Conservation (phyloP, 2,888 invertebrate genomes). For the Lithophane leautieri region DNA sequence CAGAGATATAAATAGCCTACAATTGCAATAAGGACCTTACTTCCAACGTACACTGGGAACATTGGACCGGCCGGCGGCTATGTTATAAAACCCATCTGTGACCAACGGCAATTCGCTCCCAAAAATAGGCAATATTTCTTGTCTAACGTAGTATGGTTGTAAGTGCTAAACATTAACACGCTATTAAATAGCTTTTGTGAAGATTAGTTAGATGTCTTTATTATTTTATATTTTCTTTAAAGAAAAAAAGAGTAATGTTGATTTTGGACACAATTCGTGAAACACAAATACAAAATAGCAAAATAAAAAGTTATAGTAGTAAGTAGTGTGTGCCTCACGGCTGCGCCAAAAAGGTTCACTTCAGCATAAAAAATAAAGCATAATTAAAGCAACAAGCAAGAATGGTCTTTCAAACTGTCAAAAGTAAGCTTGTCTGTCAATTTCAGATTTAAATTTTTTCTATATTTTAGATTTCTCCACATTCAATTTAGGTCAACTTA, state of each 20-base stretch:
- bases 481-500: background rate
- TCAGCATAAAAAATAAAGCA: too few species aligned
- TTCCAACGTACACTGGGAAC: constrained; percentile 16
- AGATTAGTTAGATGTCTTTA: constrained; percentile 32
- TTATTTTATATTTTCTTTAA: constrained; percentile 2
- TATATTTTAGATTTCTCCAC: background rate
- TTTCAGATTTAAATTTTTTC: background rate
- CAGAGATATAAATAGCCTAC: constrained; percentile 58
- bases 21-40: constrained; percentile 60
- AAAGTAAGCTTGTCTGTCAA: background rate
- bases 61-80: constrained; percentile 18
- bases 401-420: background rate
- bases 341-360: too few species aligned
- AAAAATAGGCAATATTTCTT: constrained; percentile 63
- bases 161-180: constrained; percentile 56
- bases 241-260: too few species aligned
- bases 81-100: constrained; percentile 64
- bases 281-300: too few species aligned
- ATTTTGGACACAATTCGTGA: too few species aligned
- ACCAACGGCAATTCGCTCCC: constrained; percentile 53
- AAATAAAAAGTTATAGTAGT: too few species aligned
- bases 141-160: constrained; percentile 24
- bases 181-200: constrained; percentile 51
- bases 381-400: too few species aligned
- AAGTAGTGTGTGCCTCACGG: too few species aligned